Conservation (phyloP, 2,113 vertebrate genomes). For the Sander vitreus region DNA sequence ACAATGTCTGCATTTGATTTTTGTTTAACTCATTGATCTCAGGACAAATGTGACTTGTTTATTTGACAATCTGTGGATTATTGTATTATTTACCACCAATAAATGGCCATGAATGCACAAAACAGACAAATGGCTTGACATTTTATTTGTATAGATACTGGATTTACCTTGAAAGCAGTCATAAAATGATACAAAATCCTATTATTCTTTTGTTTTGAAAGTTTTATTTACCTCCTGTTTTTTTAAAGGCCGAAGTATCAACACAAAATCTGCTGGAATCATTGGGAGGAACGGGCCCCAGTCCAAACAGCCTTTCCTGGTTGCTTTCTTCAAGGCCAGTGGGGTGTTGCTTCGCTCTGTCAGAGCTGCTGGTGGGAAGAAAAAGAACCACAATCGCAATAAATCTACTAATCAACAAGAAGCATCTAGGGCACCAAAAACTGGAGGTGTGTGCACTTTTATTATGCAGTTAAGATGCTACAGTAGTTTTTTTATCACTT, state of each 20-base stretch:
- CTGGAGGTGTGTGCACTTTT: constrained; percentile 85
- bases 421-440: constrained; percentile 87
- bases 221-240: constrained; percentile 45
- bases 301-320: constrained; percentile 97
- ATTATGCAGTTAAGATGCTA: neutral
- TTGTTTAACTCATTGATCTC: neutral
- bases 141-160: neutral
- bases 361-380: constrained; percentile 92
- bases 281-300: constrained; percentile 95
- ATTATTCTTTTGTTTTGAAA: constrained; percentile 6
- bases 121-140: neutral
- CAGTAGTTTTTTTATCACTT: neutral
- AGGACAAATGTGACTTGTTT: neutral
- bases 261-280: constrained; percentile 94
- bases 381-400: constrained; percentile 94
- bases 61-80: neutral
- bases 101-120: constrained; percentile 23
- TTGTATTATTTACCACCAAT: neutral
- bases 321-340: constrained; percentile 99
- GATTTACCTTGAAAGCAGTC: neutral
- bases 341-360: constrained; percentile 96
- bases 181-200: constrained; percentile 18
- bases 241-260: constrained; percentile 92
- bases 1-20: constrained; percentile 15
- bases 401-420: constrained; percentile 93